Base-by-base conservation (phyloP, 2,113 vertebrate genomes). In the Fulica atra region DNA sequence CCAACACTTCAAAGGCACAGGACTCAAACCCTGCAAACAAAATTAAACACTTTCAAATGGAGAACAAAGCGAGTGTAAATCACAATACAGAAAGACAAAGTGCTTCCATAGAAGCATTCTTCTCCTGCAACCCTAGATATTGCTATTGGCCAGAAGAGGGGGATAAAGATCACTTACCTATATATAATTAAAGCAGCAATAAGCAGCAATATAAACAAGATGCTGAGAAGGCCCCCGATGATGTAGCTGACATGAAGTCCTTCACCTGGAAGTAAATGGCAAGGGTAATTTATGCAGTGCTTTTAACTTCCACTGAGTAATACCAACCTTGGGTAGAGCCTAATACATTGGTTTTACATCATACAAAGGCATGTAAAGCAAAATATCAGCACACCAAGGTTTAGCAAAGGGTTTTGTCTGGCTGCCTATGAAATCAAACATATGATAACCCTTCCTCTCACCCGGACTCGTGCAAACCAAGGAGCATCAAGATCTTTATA, bases 211-310 rank as follows among this genome's bases (percentile, higher is more conserved):
- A 99, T 98, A 50, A 99, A 98, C 93, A 99, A 97, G 86, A 99
- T 96, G 56, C 99, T 99, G 83, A 99, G 98, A 81, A 99, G 98
- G 68, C 99, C 99, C 65, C 99, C 99, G 18, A 99, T 98, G 95
- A 99, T 97, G 19, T 99, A 99, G 96, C 99, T 99, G 97, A 99
- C 98, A 2, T 99, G 99, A 79, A 99, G 98, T 57, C 99, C 99
- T 97, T 99, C 99, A 63, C 98, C 99, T 99, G 77, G 70, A 97
- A 97, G 57, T 88, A 65, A 94, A 88, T 10, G 86, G 20, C 18
- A 94, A 93, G 7, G 6, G 8, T 50, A 64, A 82, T 60, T 82
- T 82, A 65, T 72, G 42, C 60, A 84, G 24, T 72, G 8, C 59
- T 31, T 31, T 76, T 36, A 61, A 84, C 38, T 92, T 70, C 48